Evolutionary conservation across 2,888 invertebrate genomes (phyloP).

Genomic region (Acrobasis repandana): DNA sequence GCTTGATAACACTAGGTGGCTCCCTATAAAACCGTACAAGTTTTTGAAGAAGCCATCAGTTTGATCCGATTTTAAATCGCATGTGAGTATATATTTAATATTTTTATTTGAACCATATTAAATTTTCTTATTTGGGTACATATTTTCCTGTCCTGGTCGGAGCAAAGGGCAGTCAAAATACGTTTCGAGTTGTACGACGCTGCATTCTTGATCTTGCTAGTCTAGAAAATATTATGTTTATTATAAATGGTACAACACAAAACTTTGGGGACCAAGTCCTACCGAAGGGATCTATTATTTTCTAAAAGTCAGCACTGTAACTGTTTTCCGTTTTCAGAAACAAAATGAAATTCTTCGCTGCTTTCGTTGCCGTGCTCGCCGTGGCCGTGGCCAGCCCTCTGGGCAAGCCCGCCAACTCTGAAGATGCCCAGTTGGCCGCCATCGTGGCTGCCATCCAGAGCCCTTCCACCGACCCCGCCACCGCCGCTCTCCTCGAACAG

Average conservation of each 20-base stretch:
- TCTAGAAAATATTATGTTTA: too few relatives aligned
- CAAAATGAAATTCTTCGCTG: conserved; percentile 63
- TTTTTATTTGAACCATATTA: conserved; percentile 4
- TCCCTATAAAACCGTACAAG: background rate
- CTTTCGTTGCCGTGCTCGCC: conserved; percentile 52
- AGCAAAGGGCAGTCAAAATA: too few relatives aligned
- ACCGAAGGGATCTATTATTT: too few relatives aligned
- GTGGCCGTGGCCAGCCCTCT: conserved; percentile 46
- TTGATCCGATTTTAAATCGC: conserved; percentile 14
- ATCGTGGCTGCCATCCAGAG: conserved; percentile 56
- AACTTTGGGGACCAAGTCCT: too few relatives aligned
- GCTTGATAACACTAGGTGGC: background rate
- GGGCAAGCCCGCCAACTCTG: conserved; percentile 35
- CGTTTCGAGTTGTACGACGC: too few relatives aligned
- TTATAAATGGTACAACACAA: too few relatives aligned
- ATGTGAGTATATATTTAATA: conserved; percentile 3
- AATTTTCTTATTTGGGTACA: background rate
- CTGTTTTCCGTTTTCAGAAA: conserved; percentile 39
- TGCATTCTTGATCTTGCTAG: too few relatives aligned
- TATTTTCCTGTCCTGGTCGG: too few relatives aligned
- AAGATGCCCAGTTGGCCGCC: conserved; percentile 40
- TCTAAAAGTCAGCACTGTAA: background rate
- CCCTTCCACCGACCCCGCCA: conserved; percentile 58
- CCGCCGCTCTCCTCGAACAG: conserved; percentile 48
- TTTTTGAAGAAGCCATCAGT: background rate